Evolutionary conservation across 2,888 invertebrate species (phyloP).

Genomic region (Entomobrya proxima): DNA sequence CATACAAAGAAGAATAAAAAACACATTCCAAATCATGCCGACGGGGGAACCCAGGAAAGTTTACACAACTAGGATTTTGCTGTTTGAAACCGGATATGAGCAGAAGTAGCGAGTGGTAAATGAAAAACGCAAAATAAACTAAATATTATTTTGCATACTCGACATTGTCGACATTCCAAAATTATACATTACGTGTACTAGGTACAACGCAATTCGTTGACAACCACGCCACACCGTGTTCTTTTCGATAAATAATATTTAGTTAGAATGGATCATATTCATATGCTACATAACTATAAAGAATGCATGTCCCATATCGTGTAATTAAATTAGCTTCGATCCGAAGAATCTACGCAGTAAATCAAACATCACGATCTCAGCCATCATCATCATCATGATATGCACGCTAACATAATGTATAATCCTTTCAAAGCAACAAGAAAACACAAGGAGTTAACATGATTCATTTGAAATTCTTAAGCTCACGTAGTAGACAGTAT

Average conservation of each 20-base stretch:
- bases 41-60: not conserved
- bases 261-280: no score
- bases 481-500: not conserved
- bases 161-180: not conserved
- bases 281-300: not conserved
- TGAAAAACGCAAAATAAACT: not conserved
- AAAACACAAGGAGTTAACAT: not conserved
- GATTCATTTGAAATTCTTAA: not conserved
- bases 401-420: not conserved
- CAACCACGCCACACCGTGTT: not conserved
- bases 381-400: not conserved
- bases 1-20: not conserved
- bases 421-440: not conserved
- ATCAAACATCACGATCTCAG: not conserved
- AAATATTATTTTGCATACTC: not conserved
- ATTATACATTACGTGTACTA: not conserved
- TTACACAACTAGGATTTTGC: not conserved
- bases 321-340: slow-evolving; percentile 9
- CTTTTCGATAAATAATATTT: not conserved
- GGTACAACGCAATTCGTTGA: slow-evolving; percentile 3
- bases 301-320: no score
- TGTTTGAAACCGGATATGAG: slow-evolving; percentile 26
- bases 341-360: slow-evolving; percentile 18
- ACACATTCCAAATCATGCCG: slow-evolving; percentile 5
- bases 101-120: slow-evolving; percentile 10